Percentiles rank a stretch among this genome's conserved stretches.
These are phyloP conservation scores for Avahi laniger DNA, from an alignment of 2,797 vertebrate species.

Conservation along the genomic window DNA sequence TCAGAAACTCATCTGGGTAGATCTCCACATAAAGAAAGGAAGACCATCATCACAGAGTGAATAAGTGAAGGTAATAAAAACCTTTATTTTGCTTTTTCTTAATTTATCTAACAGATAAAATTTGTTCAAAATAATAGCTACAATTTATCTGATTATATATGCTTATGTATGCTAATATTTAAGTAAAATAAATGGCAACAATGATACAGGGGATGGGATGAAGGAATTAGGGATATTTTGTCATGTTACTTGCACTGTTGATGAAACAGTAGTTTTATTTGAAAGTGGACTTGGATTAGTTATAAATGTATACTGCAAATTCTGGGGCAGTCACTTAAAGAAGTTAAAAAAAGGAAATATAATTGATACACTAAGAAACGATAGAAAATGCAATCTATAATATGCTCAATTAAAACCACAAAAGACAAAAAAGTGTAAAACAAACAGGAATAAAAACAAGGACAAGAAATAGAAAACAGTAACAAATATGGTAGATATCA, in stretches of 20 bases:
- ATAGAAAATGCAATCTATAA: background rate
- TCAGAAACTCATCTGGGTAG: background rate
- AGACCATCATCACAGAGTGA: background rate
- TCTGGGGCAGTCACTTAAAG: background rate
- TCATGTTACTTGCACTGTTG: background rate
- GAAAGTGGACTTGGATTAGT: background rate
- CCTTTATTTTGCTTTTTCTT: background rate
- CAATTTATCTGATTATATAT: background rate
- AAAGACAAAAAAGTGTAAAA: background rate
- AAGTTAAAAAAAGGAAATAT: background rate
- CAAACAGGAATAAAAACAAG: background rate
- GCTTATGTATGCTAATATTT: background rate
- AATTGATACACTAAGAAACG: background rate
- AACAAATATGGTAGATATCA: background rate
- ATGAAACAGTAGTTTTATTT: background rate
- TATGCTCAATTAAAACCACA: background rate
- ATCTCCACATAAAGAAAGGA: background rate
- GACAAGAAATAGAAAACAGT: background rate
- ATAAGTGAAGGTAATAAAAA: background rate
- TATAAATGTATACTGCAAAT: background rate
- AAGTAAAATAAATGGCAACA: background rate
- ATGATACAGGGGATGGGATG: background rate
- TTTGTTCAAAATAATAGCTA: background rate
- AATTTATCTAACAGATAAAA: background rate
- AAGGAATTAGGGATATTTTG: background rate